phyloP scores from a whole-genome alignment of 2,797 vertebrate species.

The Pangasius larnaudii region DNA sequence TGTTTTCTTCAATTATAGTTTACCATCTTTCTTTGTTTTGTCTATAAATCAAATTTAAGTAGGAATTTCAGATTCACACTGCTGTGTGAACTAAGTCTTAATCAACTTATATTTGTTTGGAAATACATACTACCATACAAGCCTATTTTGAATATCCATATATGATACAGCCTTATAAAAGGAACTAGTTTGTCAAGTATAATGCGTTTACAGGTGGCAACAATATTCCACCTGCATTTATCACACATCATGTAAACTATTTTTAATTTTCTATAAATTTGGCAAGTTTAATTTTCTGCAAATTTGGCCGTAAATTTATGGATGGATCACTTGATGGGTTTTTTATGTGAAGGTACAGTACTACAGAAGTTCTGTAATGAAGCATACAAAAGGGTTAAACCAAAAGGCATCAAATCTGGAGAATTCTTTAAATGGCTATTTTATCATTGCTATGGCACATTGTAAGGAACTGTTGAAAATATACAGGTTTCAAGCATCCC shows the following conservation, averaged over 20 bases:
- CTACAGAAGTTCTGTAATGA: background rate
- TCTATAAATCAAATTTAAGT: background rate
- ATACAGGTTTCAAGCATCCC: background rate
- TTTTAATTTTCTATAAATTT: background rate
- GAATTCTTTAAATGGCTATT: background rate
- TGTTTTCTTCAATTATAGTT: background rate
- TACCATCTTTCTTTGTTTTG: background rate
- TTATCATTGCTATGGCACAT: background rate
- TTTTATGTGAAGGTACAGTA: background rate
- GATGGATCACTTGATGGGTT: background rate
- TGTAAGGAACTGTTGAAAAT: background rate
- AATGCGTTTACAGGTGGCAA: background rate
- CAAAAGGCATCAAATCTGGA: constrained; percentile 1
- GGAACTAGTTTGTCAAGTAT: background rate
- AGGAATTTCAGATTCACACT: background rate
- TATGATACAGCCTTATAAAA: background rate
- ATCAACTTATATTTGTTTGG: background rate
- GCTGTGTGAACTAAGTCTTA: background rate
- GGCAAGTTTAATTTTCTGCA: background rate
- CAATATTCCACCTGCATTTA: background rate
- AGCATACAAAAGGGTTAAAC: background rate
- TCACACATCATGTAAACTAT: background rate
- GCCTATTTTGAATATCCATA: background rate
- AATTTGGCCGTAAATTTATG: background rate
- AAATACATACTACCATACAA: background rate